Evolutionary conservation across 2,888 invertebrate genomes (phyloP).

Genomic region (Nephrotoma appendiculata): DNA sequence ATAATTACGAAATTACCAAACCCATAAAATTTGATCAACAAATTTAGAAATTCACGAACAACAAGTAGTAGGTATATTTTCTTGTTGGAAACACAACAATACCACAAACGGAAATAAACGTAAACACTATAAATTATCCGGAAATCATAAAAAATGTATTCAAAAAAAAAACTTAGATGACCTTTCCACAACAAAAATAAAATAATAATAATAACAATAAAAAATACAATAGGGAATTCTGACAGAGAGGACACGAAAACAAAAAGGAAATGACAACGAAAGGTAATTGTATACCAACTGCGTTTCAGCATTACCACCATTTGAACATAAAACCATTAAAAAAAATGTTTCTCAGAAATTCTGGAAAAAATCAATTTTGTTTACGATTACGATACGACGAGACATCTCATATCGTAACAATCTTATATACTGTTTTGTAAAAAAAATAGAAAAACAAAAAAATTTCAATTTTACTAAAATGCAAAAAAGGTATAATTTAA

Average conservation of each 20-base stretch:
- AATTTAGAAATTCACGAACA: no score
- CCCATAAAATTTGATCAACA: no score
- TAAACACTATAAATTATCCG: neutral
- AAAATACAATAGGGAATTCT: neutral
- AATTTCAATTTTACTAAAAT: neutral
- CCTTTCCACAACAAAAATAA: neutral
- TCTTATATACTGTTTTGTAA: neutral
- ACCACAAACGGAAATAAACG: neutral
- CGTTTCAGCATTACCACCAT: no score
- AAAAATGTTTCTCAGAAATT: no score
- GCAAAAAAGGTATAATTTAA: neutral
- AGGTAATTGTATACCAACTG: neutral
- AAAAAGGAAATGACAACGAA: neutral
- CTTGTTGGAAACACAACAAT: neutral
- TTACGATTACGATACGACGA: neutral
- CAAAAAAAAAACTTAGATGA: neutral
- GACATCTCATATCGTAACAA: neutral
- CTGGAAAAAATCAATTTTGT: neutral
- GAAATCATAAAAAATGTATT: neutral
- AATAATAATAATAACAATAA: neutral
- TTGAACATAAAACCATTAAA: no score
- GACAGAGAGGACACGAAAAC: neutral
- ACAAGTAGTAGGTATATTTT: no score
- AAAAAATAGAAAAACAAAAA: neutral
- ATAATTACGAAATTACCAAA: no score